Evolutionary conservation across 1,140 invertebrate genomes (phyloP), one percentile per base, ranked within the genome.

Genomic region (Pararge aegeria): DNA sequence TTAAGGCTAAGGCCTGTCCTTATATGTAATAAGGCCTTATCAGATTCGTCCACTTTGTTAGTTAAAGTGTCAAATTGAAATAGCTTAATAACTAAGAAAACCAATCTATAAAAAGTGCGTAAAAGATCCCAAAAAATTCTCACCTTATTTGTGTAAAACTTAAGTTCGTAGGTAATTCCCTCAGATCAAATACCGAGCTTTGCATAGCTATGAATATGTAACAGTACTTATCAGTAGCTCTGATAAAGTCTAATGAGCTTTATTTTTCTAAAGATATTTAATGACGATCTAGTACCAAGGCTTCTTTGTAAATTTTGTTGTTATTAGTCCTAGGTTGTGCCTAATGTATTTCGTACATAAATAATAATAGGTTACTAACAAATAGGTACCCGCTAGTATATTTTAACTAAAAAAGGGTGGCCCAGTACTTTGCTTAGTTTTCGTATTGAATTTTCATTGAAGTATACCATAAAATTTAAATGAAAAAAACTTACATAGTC

Each of bases 1-100:
- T 66, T 68, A 68, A 68, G 66, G 61, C 61, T 57, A 55, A 49
- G 50, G 57, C 61, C 57, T 57, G 61, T 57, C 61, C 61, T 63
- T 63, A 63, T 63, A 63, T 61, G 42, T 61, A 66, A 66, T 61
- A 60, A 68, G 66, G 66, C 66, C 62, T 38, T 56, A 44, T 64
- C 57, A 29, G 50, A 67, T 46, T 62, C 40, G 52, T 59, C 55
- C 34, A 34, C 34, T 66, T 53, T 56, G 42, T 55, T 55, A 55
- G n/a, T 55, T 55, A 55, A 55, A 44, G 27, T 53, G 34, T 44
- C 54, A 62, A 62, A 21, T 56, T 51, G 29, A 62, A 42, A 38
- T 51, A 59, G 48, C 56, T 62, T 38, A 56, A 42, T 56, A 56
- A 40, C 24, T 52, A 55, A 62, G 53, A 61, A 61, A 61, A 61